phyloP scores from a whole-genome alignment of 2,113 vertebrate species.

The Cervus canadensis region DNA sequence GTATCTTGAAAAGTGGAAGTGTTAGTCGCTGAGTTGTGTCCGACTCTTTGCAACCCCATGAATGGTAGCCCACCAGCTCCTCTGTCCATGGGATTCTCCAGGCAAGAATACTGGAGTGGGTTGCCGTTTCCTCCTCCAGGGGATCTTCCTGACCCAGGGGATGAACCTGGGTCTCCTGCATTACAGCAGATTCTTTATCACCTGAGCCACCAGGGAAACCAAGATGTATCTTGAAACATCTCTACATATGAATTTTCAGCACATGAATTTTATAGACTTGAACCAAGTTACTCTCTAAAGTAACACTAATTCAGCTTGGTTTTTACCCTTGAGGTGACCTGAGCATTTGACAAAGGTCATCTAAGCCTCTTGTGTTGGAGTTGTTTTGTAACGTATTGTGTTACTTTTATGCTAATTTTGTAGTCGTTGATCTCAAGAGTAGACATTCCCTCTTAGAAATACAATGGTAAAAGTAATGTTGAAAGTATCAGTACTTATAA shows the following conservation, averaged over 20 bases:
- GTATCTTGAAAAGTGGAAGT: background rate
- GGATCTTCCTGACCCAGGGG: background rate
- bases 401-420: background rate
- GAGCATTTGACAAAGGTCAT: background rate
- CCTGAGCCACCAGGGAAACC: background rate
- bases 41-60: background rate
- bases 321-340: background rate
- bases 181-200: background rate
- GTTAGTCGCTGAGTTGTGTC: background rate
- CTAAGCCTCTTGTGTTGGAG: background rate
- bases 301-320: background rate
- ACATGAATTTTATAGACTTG: background rate
- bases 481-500: background rate
- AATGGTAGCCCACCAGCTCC: background rate
- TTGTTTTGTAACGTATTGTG: background rate
- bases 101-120: background rate
- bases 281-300: background rate
- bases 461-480: background rate
- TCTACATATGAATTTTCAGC: background rate
- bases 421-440: background rate
- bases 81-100: background rate
- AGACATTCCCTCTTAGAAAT: background rate
- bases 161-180: background rate
- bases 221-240: background rate
- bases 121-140: background rate